These are phyloP conservation scores for Aspiorhynchus laticeps DNA, from an alignment of 2,113 vertebrate species.

Conservation along the genomic window DNA sequence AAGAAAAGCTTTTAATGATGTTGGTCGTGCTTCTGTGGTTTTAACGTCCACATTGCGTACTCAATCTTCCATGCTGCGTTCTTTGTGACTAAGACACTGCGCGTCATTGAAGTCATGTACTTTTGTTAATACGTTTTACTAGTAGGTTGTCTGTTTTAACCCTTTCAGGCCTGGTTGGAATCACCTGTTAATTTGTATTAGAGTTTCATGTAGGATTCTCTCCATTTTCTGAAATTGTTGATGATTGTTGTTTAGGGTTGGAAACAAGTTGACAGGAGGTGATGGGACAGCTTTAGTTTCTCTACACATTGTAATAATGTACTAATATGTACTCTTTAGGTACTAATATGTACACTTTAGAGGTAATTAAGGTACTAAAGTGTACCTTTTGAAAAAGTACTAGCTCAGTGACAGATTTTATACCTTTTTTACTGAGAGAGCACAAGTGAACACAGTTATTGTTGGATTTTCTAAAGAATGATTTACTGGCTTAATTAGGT, in stretches of 20 bases:
- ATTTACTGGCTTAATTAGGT: neutral
- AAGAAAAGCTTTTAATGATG: conserved; percentile 43
- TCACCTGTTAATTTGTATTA: neutral
- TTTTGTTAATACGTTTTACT: neutral
- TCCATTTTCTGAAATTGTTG: neutral
- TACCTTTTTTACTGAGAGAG: too few relatives aligned
- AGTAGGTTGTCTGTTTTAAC: neutral
- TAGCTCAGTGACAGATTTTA: too few relatives aligned
- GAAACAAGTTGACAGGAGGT: neutral
- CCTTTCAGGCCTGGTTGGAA: neutral
- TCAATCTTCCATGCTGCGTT: neutral
- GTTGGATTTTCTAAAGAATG: neutral
- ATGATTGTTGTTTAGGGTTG: neutral
- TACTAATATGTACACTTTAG: too few relatives aligned
- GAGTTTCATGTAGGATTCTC: neutral
- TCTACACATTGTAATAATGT: neutral
- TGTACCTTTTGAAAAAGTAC: too few relatives aligned
- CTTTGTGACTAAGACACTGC: conserved; percentile 13
- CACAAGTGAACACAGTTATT: neutral
- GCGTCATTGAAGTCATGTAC: neutral
- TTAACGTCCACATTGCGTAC: conserved; percentile 27
- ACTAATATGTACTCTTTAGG: too few relatives aligned
- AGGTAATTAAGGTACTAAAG: too few relatives aligned
- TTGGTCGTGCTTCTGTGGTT: neutral
- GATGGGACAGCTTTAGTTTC: neutral